Percentiles rank a stretch among this genome's conserved stretches.
These are phyloP conservation scores for Hormiphora californensis DNA, from an alignment of 37 sponge, comb jelly and placozoan genomes.

Conservation along the genomic window DNA sequence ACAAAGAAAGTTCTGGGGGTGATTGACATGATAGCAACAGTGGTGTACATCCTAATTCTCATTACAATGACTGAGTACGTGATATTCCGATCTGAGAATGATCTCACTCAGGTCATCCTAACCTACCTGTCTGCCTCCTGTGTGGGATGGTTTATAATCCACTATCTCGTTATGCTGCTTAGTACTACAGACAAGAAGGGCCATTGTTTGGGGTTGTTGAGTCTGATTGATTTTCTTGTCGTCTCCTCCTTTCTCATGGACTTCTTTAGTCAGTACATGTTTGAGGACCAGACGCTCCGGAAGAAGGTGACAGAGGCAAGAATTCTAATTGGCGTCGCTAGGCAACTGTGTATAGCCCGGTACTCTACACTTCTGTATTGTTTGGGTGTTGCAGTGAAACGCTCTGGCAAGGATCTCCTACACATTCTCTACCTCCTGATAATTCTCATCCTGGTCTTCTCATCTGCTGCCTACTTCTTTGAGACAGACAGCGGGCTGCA, in stretches of 20 bases:
- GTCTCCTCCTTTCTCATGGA: background rate
- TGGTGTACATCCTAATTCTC: background rate
- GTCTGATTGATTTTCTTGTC: background rate
- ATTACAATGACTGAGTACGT: background rate
- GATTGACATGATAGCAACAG: conserved; percentile 1
- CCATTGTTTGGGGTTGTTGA: background rate
- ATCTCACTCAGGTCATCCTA: background rate
- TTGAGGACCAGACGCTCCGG: background rate
- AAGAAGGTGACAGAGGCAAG: background rate
- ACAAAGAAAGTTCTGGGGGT: background rate
- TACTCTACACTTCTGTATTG: conserved; percentile 1
- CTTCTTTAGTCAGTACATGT: background rate
- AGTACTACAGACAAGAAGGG: background rate
- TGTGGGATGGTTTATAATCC: background rate
- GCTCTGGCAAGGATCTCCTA: background rate
- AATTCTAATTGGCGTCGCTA: background rate
- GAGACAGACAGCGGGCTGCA: background rate
- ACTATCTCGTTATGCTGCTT: background rate
- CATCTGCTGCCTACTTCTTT: background rate
- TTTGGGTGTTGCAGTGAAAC: background rate
- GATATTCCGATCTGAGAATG: background rate
- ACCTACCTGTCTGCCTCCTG: background rate
- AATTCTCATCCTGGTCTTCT: conserved; percentile 2
- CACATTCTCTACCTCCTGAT: conserved; percentile 1
- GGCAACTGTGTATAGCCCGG: background rate